phyloP scores from a whole-genome alignment of 30 jellyfish, hydroid and myxozoan genomes.

The Cassiopea andromeda region DNA sequence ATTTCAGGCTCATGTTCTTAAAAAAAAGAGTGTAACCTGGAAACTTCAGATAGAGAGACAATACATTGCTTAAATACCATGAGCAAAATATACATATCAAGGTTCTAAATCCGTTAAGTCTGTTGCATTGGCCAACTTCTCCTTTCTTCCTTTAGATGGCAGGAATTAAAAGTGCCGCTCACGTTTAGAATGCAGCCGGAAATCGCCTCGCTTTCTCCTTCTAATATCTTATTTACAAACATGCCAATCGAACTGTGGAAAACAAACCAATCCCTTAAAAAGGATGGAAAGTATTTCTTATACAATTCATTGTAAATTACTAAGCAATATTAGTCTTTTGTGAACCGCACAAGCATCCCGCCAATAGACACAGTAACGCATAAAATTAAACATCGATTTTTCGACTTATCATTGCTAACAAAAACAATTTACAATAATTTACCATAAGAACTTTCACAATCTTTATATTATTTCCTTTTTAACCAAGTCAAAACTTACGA shows the following conservation, averaged over 20 bases:
- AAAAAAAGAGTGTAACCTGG: not conserved
- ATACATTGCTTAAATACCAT: not conserved
- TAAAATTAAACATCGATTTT: slow-evolving; percentile 7
- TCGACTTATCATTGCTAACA: slow-evolving; percentile 19
- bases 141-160: slow-evolving; percentile 44
- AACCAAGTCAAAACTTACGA: not conserved
- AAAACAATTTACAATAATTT: slow-evolving; percentile 57
- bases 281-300: not conserved
- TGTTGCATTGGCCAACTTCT: not conserved
- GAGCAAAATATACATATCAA: not conserved
- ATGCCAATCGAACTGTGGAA: slow-evolving; percentile 35
- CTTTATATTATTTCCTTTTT: slow-evolving; percentile 51
- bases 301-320: slow-evolving; percentile 11
- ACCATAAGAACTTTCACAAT: slow-evolving; percentile 28
- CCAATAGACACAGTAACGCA: not conserved
- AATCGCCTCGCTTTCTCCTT: slow-evolving; percentile 58
- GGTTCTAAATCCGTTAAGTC: not conserved
- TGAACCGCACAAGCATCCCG: not conserved
- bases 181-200: slow-evolving; percentile 56
- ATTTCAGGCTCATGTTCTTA: not conserved
- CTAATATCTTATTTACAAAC: slow-evolving; percentile 49
- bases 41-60: not conserved
- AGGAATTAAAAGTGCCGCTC: slow-evolving; percentile 48
- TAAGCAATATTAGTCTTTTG: not conserved
- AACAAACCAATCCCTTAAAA: slow-evolving; percentile 51